Evolutionary conservation across 2,888 invertebrate genomes (phyloP).

Genomic region (Xylocampa areola): DNA sequence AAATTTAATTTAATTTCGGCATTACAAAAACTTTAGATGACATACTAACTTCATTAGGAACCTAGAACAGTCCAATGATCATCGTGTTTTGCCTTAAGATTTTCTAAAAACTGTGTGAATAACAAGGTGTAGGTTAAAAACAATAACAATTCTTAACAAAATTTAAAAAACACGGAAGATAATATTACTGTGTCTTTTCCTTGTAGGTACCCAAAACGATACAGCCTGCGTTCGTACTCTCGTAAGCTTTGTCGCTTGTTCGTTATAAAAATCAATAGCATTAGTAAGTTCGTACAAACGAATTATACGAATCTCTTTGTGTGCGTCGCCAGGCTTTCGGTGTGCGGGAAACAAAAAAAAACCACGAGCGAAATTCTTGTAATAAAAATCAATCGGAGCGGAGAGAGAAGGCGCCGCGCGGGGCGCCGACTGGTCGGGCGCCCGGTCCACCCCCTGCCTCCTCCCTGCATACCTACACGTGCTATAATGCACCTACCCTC

Average conservation of each 20-base stretch:
- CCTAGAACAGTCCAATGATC: no score
- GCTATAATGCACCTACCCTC: constrained; percentile 81
- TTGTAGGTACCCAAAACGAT: constrained; percentile 42
- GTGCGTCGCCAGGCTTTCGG: constrained; percentile 81
- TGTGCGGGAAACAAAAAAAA: constrained; percentile 88
- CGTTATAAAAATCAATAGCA: constrained; percentile 90
- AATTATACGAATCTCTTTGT: constrained; percentile 87
- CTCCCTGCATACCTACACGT: constrained; percentile 74
- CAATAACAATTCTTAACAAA: no score
- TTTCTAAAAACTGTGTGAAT: no score
- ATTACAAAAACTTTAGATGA: no score
- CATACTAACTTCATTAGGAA: no score
- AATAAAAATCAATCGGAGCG: constrained; percentile 90
- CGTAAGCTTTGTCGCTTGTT: constrained; percentile 74
- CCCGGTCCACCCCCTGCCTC: constrained; percentile 66
- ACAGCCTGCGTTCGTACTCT: constrained; percentile 59
- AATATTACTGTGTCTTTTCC: constrained; percentile 37
- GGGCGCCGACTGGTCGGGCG: constrained; percentile 86
- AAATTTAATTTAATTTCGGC: no score
- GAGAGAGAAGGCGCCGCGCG: constrained; percentile 87
- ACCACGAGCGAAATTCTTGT: constrained; percentile 89
- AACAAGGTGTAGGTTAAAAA: no score
- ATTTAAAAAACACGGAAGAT: constrained; percentile 24
- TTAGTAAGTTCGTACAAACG: constrained; percentile 89
- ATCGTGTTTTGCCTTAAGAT: no score